These are phyloP conservation scores for Melieria crassipennis DNA, from an alignment of 2,888 invertebrate genomes.

Conservation along the genomic window DNA sequence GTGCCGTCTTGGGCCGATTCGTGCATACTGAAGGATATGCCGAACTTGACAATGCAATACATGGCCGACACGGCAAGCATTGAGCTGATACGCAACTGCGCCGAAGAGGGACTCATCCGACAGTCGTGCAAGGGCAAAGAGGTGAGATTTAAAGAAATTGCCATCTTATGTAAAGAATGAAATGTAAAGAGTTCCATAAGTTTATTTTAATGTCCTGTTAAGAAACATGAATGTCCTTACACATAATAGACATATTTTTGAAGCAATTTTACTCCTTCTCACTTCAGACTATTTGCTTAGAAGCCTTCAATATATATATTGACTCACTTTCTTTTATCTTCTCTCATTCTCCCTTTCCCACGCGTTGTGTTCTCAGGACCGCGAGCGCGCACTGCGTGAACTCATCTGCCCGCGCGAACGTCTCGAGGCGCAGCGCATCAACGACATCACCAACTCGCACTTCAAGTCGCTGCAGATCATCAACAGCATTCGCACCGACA, in stretches of 20 bases:
- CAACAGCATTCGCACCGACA: slow-evolving; percentile 61
- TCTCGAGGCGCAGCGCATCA: slow-evolving; percentile 60
- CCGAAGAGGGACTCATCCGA: slow-evolving; percentile 76
- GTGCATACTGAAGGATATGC: slow-evolving; percentile 77
- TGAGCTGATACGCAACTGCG: slow-evolving; percentile 80
- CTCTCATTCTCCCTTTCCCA: not conserved
- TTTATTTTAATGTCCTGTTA: not conserved
- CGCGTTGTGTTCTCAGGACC: slow-evolving; percentile 49
- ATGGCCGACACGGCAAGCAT: slow-evolving; percentile 81
- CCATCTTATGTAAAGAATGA: not conserved
- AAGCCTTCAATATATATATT: not conserved
- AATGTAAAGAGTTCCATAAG: no score
- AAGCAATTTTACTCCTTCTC: not conserved
- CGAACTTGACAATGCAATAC: slow-evolving; percentile 78
- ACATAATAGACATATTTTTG: not conserved
- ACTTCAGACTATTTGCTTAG: not conserved
- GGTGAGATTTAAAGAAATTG: slow-evolving; percentile 64
- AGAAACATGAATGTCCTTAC: no score
- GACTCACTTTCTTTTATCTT: not conserved
- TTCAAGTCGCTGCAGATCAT: slow-evolving; percentile 63
- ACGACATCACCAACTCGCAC: slow-evolving; percentile 61
- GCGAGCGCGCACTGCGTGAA: slow-evolving; percentile 55
- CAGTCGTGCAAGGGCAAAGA: slow-evolving; percentile 80
- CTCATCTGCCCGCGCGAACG: slow-evolving; percentile 61
- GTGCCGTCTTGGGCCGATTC: slow-evolving; percentile 84